These are phyloP conservation scores for Dendronephthya gigantea DNA, from an alignment of 64 coral and sea anemone species.

Conservation along the genomic window DNA sequence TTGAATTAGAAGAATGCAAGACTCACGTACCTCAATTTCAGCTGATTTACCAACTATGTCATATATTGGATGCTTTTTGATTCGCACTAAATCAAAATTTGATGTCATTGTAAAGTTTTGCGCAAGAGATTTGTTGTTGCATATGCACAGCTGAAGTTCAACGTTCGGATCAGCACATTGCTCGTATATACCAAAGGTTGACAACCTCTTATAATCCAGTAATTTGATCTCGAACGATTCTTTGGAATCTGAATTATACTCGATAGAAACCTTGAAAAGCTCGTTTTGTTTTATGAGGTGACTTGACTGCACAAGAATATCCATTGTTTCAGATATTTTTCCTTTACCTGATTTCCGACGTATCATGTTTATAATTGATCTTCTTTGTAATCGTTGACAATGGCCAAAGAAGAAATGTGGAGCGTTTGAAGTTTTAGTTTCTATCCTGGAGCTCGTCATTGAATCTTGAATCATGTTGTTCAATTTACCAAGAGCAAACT, in stretches of 20 bases:
- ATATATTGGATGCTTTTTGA: no score
- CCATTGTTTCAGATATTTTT: background rate
- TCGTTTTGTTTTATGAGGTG: constrained; percentile 27
- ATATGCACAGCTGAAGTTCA: constrained; percentile 40
- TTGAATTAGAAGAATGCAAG: no score
- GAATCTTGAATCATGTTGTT: background rate
- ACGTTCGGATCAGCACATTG: constrained; percentile 40
- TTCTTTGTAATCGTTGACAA: constrained; percentile 25
- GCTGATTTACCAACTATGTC: no score
- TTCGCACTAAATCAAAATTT: background rate
- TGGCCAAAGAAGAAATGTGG: constrained; percentile 7
- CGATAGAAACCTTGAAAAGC: background rate
- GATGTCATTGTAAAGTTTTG: background rate
- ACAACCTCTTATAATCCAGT: constrained; percentile 23
- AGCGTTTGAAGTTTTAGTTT: background rate
- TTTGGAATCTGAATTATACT: background rate
- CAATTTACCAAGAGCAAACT: background rate
- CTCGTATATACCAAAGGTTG: constrained; percentile 29
- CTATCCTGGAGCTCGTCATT: background rate
- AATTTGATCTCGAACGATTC: constrained; percentile 5
- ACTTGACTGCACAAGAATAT: constrained; percentile 9
- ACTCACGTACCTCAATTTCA: no score
- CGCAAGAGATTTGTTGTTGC: background rate
- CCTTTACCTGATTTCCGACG: background rate
- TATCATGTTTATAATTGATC: constrained; percentile 21